Evolutionary conservation across 1,140 invertebrate genomes (phyloP).

Genomic region (Mercenaria mercenaria): DNA sequence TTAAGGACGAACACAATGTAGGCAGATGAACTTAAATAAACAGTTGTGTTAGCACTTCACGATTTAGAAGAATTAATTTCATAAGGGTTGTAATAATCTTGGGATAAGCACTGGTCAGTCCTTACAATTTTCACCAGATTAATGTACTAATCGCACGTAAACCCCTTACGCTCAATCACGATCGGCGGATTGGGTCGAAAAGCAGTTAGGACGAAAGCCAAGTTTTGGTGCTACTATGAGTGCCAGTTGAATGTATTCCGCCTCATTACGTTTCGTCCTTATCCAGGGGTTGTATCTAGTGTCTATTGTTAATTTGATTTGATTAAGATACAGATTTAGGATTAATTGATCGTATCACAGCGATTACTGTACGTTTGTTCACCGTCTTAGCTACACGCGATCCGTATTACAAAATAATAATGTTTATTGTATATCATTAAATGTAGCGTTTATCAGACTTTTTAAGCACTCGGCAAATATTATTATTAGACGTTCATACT

Average conservation of each 20-base stretch:
- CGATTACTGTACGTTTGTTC: neutral
- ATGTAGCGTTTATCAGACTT: neutral
- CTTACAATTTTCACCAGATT: constrained; percentile 9
- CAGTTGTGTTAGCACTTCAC: neutral
- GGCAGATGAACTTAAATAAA: too few relatives aligned
- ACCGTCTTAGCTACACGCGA: constrained; percentile 14
- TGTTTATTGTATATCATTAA: neutral
- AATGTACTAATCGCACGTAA: constrained; percentile 18
- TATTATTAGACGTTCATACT: too few relatives aligned
- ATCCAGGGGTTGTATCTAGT: constrained; percentile 18
- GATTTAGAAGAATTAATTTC: neutral
- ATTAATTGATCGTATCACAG: constrained; percentile 46
- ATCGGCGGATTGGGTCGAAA: constrained; percentile 27
- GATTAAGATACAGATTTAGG: constrained; percentile 31
- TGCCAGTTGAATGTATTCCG: constrained; percentile 36
- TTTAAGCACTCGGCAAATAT: neutral
- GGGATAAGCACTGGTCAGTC: constrained; percentile 37
- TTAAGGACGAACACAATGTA: too few relatives aligned
- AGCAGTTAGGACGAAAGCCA: constrained; percentile 34
- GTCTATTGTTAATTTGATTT: constrained; percentile 49
- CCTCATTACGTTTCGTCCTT: constrained; percentile 37
- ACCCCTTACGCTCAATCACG: neutral
- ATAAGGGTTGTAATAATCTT: constrained; percentile 24
- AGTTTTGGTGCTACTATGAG: neutral
- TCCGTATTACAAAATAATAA: constrained; percentile 6